A percentile compares a stretch with the other conserved stretches of the same genome.
Evolutionary conservation across 2,113 vertebrate genomes (phyloP).

Genomic region (Echinops telfairi): DNA sequence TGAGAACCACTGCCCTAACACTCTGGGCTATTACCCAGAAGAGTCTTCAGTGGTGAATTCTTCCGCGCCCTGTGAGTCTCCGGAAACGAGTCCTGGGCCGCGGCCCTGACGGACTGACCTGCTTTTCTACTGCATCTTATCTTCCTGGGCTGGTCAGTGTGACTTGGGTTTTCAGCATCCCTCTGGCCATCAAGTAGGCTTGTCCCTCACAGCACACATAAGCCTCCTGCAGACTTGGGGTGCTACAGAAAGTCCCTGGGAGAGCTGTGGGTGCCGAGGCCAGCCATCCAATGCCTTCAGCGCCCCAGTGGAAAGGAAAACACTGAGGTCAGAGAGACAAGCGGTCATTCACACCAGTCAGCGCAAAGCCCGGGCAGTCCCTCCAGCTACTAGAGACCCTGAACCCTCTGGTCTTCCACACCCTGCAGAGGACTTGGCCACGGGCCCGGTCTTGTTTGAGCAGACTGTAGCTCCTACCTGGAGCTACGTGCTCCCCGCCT

Average conservation of each 20-base stretch:
- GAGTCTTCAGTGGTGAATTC: background rate
- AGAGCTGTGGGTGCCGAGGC: background rate
- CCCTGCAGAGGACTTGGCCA: background rate
- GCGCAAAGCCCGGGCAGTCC: background rate
- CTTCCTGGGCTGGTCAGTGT: background rate
- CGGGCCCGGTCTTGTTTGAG: background rate
- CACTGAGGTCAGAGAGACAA: background rate
- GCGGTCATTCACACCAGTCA: background rate
- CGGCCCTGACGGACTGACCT: rapidly evolving
- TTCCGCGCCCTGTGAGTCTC: background rate
- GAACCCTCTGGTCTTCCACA: background rate
- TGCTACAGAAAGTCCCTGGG: background rate
- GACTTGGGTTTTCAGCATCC: background rate
- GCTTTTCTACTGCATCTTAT: background rate
- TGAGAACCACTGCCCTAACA: too few species aligned
- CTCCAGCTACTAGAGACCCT: background rate
- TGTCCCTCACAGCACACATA: background rate
- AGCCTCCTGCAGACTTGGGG: background rate
- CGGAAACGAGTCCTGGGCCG: background rate
- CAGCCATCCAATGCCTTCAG: background rate
- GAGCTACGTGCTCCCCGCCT: background rate
- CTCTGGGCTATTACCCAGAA: background rate
- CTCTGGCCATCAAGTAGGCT: background rate
- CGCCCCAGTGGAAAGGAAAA: background rate
- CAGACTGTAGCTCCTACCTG: background rate